Evolutionary conservation across 2,113 vertebrate species (phyloP).

Genomic region (Telmatochromis brichardi): DNA sequence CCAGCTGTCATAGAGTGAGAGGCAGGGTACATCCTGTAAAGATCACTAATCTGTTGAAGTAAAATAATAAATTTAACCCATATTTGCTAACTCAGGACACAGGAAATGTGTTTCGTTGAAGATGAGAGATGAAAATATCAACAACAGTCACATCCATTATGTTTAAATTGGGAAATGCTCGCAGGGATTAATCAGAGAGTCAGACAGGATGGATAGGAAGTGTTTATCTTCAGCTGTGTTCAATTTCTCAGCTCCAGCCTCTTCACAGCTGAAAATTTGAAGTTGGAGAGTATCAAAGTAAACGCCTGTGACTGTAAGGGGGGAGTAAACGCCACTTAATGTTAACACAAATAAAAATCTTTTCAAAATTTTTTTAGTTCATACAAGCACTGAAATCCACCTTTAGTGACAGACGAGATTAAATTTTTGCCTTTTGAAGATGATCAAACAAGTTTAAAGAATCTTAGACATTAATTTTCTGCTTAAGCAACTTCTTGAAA

Average conservation of each 20-base stretch:
- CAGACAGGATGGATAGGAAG: background rate
- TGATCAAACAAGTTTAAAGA: background rate
- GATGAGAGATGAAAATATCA: background rate
- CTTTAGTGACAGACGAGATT: background rate
- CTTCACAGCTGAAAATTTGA: background rate
- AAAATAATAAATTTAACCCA: background rate
- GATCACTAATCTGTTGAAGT: background rate
- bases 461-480: background rate
- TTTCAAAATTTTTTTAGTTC: accelerated
- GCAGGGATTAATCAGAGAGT: background rate
- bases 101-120: background rate
- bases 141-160: background rate
- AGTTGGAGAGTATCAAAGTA: background rate
- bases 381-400: background rate
- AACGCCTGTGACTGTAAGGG: background rate
- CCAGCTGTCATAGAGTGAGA: background rate
- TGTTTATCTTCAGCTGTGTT: background rate
- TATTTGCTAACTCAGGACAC: background rate
- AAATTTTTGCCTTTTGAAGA: background rate
- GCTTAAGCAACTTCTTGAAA: background rate
- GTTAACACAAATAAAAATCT: background rate
- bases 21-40: background rate
- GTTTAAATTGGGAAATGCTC: background rate
- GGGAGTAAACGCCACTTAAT: background rate
- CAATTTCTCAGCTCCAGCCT: background rate